These are phyloP conservation scores for Peribatodes rhomboidaria DNA, from an alignment of 2,888 invertebrate species.

Conservation along the genomic window DNA sequence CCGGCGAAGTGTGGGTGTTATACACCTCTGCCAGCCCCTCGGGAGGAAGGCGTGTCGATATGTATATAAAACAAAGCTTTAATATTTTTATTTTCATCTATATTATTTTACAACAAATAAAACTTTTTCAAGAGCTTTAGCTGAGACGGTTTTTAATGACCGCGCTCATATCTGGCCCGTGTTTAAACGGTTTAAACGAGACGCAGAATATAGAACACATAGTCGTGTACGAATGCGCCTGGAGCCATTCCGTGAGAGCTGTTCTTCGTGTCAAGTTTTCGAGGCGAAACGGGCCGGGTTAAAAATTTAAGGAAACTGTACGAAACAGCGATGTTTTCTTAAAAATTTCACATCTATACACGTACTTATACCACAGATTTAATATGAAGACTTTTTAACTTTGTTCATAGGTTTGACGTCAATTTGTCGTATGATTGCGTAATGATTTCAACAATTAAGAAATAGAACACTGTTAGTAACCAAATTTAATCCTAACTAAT, in stretches of 20 bases:
- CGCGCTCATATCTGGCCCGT: conserved; percentile 29
- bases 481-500: too few species aligned
- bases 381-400: not conserved
- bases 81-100: too few species aligned
- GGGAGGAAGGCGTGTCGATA: too few species aligned
- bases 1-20: too few species aligned
- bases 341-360: conserved; percentile 10
- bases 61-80: too few species aligned
- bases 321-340: conserved; percentile 6
- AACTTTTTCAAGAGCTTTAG: conserved; percentile 8
- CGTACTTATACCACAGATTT: not conserved
- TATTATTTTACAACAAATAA: too few species aligned
- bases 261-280: conserved; percentile 28
- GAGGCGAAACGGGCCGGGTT: conserved; percentile 7
- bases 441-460: too few species aligned
- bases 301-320: conserved; percentile 27
- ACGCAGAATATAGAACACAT: conserved; percentile 20
- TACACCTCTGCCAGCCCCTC: too few species aligned
- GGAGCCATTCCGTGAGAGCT: conserved; percentile 21
- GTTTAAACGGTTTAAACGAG: conserved; percentile 21
- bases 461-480: too few species aligned
- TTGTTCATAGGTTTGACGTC: not conserved
- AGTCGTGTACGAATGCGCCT: conserved; percentile 22
- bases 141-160: conserved; percentile 34
- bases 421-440: too few species aligned